Evolutionary conservation across 2,797 vertebrate genomes (phyloP).

Genomic region (Scyliorhinus canicula): DNA sequence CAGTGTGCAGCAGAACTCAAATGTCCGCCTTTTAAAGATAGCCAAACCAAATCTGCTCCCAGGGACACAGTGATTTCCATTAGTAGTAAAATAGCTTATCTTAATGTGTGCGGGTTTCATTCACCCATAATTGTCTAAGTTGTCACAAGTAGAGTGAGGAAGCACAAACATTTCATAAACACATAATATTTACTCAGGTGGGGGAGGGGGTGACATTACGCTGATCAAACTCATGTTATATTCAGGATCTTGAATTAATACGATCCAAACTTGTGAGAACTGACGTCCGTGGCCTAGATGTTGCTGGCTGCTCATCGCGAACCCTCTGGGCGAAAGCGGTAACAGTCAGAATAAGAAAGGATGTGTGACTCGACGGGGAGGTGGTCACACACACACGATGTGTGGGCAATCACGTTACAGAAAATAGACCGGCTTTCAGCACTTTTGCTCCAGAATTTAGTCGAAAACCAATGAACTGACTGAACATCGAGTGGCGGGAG

Average conservation of each 20-base stretch:
- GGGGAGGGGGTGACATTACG: background rate
- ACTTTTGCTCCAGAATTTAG: background rate
- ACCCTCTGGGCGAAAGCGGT: background rate
- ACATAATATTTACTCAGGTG: background rate
- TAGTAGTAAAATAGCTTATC: background rate
- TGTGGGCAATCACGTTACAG: background rate
- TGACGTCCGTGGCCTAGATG: background rate
- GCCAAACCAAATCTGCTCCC: background rate
- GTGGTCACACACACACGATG: background rate
- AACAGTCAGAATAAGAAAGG: background rate
- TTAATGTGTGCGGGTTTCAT: background rate
- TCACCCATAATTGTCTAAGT: background rate
- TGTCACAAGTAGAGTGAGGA: background rate
- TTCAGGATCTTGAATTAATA: background rate
- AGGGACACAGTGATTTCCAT: no score
- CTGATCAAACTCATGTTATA: background rate
- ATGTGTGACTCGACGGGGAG: background rate
- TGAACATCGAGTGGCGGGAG: background rate
- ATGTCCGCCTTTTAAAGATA: background rate
- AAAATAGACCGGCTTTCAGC: background rate
- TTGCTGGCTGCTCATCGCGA: background rate
- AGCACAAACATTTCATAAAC: background rate
- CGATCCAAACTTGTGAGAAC: background rate
- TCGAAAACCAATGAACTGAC: background rate
- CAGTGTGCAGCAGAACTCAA: background rate